Conservation (phyloP, 2,797 vertebrate genomes). For the Lithobates pipiens region DNA sequence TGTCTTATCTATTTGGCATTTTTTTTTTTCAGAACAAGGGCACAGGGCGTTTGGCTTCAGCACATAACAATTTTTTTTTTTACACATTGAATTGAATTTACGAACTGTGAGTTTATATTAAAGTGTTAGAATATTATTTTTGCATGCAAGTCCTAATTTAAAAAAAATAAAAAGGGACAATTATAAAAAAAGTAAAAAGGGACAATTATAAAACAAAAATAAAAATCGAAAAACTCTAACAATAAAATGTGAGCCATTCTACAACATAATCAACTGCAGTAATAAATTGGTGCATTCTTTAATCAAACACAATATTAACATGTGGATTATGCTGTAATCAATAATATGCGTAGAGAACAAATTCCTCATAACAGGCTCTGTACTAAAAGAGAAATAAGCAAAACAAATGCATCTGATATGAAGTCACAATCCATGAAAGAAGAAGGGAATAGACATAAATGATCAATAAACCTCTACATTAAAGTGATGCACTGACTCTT, state of each 20-base stretch:
- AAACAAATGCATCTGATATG: constrained; percentile 39
- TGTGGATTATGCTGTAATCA: background rate
- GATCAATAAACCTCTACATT: constrained; percentile 17
- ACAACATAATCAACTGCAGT: background rate
- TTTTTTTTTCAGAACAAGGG: background rate
- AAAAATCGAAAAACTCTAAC: background rate
- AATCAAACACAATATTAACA: background rate
- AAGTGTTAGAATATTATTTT: background rate
- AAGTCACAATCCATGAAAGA: constrained; percentile 39
- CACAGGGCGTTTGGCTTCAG: background rate
- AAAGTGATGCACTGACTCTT: background rate
- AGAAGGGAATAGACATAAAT: constrained; percentile 47
- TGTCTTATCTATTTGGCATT: background rate
- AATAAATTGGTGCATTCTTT: background rate
- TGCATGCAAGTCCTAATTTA: background rate
- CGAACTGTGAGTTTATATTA: too few relatives aligned
- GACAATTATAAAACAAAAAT: too few relatives aligned
- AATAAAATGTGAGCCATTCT: background rate
- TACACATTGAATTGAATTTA: too few relatives aligned
- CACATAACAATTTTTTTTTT: too few relatives aligned
- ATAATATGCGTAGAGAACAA: background rate
- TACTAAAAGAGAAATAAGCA: constrained; percentile 43
- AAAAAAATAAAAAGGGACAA: background rate
- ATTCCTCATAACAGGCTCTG: constrained; percentile 6
- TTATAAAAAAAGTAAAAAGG: background rate